Conservation (phyloP, 2,113 vertebrate species). For the Toxotes chatareus region DNA sequence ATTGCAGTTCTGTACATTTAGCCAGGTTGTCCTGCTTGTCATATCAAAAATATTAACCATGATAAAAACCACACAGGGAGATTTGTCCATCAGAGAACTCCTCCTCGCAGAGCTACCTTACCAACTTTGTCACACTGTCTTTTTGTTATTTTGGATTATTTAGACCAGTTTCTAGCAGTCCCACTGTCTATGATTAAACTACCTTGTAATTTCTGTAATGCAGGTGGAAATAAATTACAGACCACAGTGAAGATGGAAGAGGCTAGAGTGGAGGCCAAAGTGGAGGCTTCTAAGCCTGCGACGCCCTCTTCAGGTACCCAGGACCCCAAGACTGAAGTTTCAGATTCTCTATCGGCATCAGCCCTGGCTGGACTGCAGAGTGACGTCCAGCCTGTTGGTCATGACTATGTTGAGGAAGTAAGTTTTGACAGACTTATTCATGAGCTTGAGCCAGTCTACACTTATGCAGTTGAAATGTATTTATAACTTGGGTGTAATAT, state of each 20-base stretch:
- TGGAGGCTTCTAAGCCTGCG: conserved; percentile 85
- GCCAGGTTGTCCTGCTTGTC: too few species aligned
- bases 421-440: not conserved
- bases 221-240: conserved; percentile 95
- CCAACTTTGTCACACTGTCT: not conserved
- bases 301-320: conserved; percentile 78
- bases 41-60: too few species aligned
- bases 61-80: not conserved
- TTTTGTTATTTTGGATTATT: too few species aligned
- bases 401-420: conserved; percentile 99
- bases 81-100: not conserved
- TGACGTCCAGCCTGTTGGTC: conserved; percentile 97
- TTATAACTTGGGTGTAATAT: not conserved
- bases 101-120: not conserved
- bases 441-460: accelerated
- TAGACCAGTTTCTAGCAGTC: not conserved
- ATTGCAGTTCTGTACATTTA: too few species aligned
- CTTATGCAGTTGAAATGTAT: not conserved
- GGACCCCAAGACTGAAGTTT: conserved; percentile 87
- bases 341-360: conserved; percentile 89
- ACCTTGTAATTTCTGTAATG: conserved; percentile 22
- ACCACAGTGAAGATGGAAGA: conserved; percentile 93
- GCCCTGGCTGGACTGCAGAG: conserved; percentile 93
- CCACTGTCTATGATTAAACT: not conserved
- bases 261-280: conserved; percentile 89